A percentile compares a stretch with the other conserved stretches of the same genome.
Conservation (phyloP, 1,140 invertebrate species). For the Drosophila murphyi region DNA sequence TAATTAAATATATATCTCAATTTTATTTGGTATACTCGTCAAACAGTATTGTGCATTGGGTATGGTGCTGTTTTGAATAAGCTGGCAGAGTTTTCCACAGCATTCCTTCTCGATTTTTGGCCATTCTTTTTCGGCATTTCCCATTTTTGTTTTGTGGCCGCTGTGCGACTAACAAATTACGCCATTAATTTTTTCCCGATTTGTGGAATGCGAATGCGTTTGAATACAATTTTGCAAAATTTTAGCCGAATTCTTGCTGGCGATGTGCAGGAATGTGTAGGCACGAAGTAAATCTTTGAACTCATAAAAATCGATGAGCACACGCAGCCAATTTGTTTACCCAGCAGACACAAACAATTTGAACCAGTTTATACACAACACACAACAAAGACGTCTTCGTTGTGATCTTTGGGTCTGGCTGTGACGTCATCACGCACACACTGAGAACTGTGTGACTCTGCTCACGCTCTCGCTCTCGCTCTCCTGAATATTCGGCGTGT, state of each 20-base stretch:
- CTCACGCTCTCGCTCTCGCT: neutral
- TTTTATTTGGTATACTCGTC: neutral
- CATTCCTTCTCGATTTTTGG: conserved; percentile 15
- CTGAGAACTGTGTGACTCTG: conserved; percentile 1
- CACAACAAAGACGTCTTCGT: conserved; percentile 51
- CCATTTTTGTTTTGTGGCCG: conserved; percentile 35
- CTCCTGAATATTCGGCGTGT: neutral
- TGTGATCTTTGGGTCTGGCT: conserved; percentile 29
- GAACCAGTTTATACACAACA: conserved; percentile 29
- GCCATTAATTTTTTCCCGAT: conserved; percentile 68
- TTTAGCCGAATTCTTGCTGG: conserved; percentile 41
- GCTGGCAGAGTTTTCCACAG: neutral
- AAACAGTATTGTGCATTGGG: neutral
- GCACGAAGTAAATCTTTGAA: conserved; percentile 80
- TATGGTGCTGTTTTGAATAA: neutral
- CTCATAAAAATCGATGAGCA: conserved; percentile 82
- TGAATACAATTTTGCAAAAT: conserved; percentile 41
- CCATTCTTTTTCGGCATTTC: conserved; percentile 42
- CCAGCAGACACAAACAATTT: conserved; percentile 57
- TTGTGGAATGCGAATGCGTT: conserved; percentile 66
- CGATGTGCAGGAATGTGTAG: conserved; percentile 62
- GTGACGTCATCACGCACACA: conserved; percentile 45
- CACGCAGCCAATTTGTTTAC: conserved; percentile 76
- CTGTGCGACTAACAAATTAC: conserved; percentile 64
- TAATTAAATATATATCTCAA: neutral